Conservation (phyloP, 2,113 vertebrate species). For the Egretta garzetta region DNA sequence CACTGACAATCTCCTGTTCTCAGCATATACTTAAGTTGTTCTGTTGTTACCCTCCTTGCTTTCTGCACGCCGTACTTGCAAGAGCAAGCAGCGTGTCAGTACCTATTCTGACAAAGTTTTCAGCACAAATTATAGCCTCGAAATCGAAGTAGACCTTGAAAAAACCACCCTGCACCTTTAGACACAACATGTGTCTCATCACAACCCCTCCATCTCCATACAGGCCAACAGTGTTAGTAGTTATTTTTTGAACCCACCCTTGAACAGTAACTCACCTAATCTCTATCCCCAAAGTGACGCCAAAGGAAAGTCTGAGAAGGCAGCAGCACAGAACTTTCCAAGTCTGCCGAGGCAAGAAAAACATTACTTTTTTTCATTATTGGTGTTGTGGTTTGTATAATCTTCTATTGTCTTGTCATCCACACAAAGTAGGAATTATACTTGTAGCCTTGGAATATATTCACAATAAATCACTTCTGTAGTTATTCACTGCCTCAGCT, state of each 20-base stretch:
- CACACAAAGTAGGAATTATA: background rate
- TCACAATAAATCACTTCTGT: conserved; percentile 3
- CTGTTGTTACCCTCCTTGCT: background rate
- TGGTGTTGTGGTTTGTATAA: conserved; percentile 50
- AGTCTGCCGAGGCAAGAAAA: conserved; percentile 57
- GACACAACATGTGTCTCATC: background rate
- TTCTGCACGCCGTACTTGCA: background rate
- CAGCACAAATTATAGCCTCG: background rate
- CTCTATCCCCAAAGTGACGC: conserved; percentile 68
- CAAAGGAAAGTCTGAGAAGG: conserved; percentile 62
- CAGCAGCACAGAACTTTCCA: conserved; percentile 53
- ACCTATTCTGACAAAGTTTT: background rate
- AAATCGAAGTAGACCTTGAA: background rate
- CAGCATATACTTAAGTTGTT: background rate
- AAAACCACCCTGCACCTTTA: background rate
- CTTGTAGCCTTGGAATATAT: conserved; percentile 3
- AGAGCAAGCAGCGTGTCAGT: background rate
- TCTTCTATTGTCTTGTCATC: conserved; percentile 68
- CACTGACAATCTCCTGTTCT: background rate
- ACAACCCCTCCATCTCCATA: background rate
- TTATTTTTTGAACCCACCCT: conserved; percentile 29
- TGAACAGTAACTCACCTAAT: conserved; percentile 68
- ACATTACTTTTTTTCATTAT: conserved; percentile 51
- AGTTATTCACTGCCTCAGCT: conserved; percentile 8
- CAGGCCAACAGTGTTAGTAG: conserved; percentile 5